Base-by-base conservation (phyloP, 2,797 vertebrate species). In the Tokudaia tokunoshimensis region DNA sequence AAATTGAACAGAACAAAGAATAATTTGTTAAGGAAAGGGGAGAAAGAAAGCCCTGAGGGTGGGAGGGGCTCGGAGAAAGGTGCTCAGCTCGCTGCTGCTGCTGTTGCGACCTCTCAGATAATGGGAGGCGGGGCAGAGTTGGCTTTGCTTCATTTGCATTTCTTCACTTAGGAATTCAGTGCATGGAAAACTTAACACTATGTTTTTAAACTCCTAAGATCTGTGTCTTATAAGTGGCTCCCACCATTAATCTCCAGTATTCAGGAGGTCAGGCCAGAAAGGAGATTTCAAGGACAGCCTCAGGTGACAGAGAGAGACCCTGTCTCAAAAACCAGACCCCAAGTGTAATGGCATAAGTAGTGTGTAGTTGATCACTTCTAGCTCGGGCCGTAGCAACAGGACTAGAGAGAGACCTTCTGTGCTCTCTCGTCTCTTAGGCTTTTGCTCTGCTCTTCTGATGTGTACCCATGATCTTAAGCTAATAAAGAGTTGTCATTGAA, bases 401-500 rank as follows among this genome's bases (percentile, higher is more conserved):
- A 50, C 44, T 67, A 29, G 86, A 84, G 84, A 29, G 86, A 84
- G 84, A 74, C 83, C 95, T 93, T 90, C 26, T 79, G 47, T 93
- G 65, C 37, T 41, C 22, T 95, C 0, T 70, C 20, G n/a, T 47
- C 13, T 76, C 44, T 57, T 78, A 88, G 74, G 37, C 75, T 91
- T 96, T 88, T 87, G 89, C 70, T 92, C 31, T 81, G 84, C 88
- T 96, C 37, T 94, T 94, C 92, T 44, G 83, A 90, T 95, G 76
- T 55, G 37, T 90, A 75, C 79, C 82, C 82, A 86, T 96, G 93
- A 94, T 96, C 92, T 96, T 97, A 95, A 93, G 95, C 87, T 94
- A 92, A 95, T 96, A 94, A 94, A 92, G 86, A 72, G 72, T 79
- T 96, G 89, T 96, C 94, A 96, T 94, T 97, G 75, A 92, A 95